Evolutionary conservation across 2,888 invertebrate species (phyloP).

Genomic region (Ormyrus rosae): DNA sequence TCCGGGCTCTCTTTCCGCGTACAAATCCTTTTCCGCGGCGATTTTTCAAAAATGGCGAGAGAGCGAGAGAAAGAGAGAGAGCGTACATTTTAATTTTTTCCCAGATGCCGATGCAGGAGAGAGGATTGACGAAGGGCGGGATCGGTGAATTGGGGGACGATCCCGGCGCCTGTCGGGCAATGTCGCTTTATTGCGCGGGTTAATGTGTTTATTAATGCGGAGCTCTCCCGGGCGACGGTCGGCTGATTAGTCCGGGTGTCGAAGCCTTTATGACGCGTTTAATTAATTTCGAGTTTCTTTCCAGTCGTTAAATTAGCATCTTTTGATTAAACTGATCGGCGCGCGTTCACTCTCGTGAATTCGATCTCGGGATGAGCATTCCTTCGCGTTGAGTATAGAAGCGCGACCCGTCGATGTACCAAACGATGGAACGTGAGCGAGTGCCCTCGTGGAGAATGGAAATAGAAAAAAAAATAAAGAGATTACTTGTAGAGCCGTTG

Average conservation of each 20-base stretch:
- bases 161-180: background rate
- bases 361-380: too few relatives aligned
- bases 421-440: background rate
- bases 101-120: background rate
- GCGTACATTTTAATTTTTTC: slow-evolving; percentile 32
- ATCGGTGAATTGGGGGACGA: slow-evolving; percentile 17
- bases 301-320: too few relatives aligned
- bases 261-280: too few relatives aligned
- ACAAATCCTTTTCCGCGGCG: slow-evolving; percentile 50
- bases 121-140: slow-evolving; percentile 6
- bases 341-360: too few relatives aligned
- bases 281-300: too few relatives aligned
- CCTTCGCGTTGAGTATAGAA: too few relatives aligned
- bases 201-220: slow-evolving; percentile 37
- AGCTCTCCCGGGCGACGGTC: too few relatives aligned
- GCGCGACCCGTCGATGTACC: too few relatives aligned
- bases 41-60: slow-evolving; percentile 32
- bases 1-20: slow-evolving; percentile 4
- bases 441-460: slow-evolving; percentile 27
- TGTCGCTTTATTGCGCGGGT: slow-evolving; percentile 16
- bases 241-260: too few relatives aligned
- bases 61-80: too few relatives aligned
- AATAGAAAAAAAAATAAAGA: slow-evolving; percentile 17
- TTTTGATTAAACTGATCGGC: too few relatives aligned
- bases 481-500: slow-evolving; percentile 19